These are phyloP conservation scores for Myrmophylax atrothorax DNA, from an alignment of 2,113 vertebrate species.

Conservation along the genomic window DNA sequence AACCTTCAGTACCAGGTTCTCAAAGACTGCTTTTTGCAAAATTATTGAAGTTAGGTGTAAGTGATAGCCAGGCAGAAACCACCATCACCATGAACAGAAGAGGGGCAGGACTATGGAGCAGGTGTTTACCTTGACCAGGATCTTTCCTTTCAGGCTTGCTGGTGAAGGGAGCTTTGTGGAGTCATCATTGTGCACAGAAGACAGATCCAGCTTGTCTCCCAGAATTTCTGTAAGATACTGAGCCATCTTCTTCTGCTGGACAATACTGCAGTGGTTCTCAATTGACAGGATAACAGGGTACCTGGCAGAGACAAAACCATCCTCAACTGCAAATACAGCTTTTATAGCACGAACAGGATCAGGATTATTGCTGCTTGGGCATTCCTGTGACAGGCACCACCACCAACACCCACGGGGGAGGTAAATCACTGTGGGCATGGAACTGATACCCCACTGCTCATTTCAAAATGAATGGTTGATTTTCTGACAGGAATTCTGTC, in stretches of 20 bases:
- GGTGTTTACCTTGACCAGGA: constrained; percentile 90
- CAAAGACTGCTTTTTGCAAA: background rate
- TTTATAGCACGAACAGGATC: background rate
- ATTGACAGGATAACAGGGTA: constrained; percentile 96
- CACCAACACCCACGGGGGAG: background rate
- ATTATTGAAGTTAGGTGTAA: background rate
- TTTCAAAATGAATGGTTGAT: background rate
- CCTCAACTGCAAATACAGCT: background rate
- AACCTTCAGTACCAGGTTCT: background rate
- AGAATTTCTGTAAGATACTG: constrained; percentile 89
- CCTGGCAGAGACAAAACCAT: constrained; percentile 61
- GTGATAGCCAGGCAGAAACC: background rate
- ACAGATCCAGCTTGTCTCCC: constrained; percentile 92
- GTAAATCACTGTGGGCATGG: background rate
- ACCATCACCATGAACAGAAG: background rate
- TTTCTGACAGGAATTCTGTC: background rate
- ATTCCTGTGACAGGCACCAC: background rate
- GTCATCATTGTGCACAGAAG: constrained; percentile 79
- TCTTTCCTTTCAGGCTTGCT: constrained; percentile 88
- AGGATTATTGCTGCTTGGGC: background rate
- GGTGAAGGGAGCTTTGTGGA: constrained; percentile 86
- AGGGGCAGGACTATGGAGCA: background rate
- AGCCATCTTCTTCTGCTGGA: constrained; percentile 98
- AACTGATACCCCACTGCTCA: background rate
- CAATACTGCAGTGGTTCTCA: constrained; percentile 96